phyloP scores from a whole-genome alignment of 2,113 vertebrate genomes.

The Odocoileus hemionus region DNA sequence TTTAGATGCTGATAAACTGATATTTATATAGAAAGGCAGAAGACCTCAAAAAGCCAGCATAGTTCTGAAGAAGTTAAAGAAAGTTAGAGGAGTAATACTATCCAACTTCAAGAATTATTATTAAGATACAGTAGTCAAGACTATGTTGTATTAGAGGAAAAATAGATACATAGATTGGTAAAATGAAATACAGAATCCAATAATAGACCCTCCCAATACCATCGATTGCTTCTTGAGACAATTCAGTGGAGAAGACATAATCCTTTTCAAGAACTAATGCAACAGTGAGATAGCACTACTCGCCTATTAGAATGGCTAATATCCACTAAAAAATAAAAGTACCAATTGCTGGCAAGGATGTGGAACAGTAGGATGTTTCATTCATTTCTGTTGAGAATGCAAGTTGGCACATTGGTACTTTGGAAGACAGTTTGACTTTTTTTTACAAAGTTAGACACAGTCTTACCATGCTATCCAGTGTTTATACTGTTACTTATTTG shows the following conservation, averaged over 20 bases:
- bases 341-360: not conserved
- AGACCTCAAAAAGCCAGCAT: not conserved
- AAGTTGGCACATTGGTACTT: not conserved
- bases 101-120: not conserved
- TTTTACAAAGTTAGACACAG: not conserved
- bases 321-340: not conserved
- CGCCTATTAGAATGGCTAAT: not conserved
- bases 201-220: not conserved
- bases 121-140: not conserved
- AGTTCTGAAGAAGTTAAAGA: not conserved
- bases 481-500: not conserved
- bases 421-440: not conserved
- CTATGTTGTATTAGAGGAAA: not conserved
- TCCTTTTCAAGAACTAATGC: not conserved
- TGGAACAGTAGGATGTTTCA: not conserved
- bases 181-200: not conserved
- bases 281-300: not conserved
- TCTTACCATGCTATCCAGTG: not conserved
- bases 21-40: not conserved
- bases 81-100: not conserved
- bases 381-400: not conserved
- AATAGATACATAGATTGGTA: not conserved
- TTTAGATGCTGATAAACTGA: not conserved
- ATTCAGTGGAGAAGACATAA: not conserved
- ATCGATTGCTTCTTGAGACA: not conserved